These are phyloP conservation scores for Callyntrura guangdongensis DNA, from an alignment of 2,888 invertebrate species.

Conservation along the genomic window DNA sequence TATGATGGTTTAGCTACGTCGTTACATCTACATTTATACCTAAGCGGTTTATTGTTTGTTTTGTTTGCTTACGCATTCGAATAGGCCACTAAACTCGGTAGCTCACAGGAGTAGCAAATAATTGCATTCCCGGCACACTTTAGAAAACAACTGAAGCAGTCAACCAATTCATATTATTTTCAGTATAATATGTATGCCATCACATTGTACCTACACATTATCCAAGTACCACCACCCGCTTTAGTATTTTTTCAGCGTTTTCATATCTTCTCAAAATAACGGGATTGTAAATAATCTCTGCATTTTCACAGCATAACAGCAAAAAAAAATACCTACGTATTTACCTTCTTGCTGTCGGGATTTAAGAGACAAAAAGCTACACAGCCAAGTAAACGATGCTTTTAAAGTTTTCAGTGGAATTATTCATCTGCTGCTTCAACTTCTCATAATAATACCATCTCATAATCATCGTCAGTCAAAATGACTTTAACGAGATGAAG, in stretches of 20 bases:
- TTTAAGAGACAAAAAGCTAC: constrained; percentile 27
- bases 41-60: not conserved
- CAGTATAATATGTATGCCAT: constrained; percentile 41
- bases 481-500: constrained; percentile 3
- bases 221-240: not conserved
- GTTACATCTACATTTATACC: not conserved
- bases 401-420: constrained; percentile 31
- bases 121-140: constrained; percentile 70
- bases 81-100: constrained; percentile 1
- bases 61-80: constrained; percentile 19
- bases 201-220: constrained; percentile 30
- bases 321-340: constrained; percentile 20
- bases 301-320: constrained; percentile 15
- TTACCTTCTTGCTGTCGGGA: too few relatives aligned
- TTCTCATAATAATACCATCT: constrained; percentile 30
- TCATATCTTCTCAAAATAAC: constrained; percentile 66
- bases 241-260: constrained; percentile 35
- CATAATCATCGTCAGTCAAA: constrained; percentile 55
- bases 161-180: constrained; percentile 69
- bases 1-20: not conserved
- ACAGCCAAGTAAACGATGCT: not conserved
- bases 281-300: constrained; percentile 61
- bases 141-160: constrained; percentile 65
- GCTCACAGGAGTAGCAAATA: not conserved
- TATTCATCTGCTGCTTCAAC: constrained; percentile 42